Evolutionary conservation across 2,113 vertebrate genomes (phyloP).

Genomic region (Pandion haliaetus): DNA sequence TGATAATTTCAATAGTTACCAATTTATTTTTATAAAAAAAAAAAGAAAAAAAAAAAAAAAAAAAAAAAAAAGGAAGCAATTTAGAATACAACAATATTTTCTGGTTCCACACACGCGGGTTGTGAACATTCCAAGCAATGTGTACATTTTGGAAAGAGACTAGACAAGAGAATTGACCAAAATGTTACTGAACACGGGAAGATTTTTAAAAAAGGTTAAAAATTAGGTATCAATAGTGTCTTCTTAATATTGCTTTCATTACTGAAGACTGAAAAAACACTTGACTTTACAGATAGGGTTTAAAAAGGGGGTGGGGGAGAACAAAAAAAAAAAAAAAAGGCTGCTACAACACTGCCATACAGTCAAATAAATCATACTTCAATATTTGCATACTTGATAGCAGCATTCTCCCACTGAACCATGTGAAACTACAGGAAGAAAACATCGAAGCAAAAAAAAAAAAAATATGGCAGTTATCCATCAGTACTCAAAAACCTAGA

Average conservation of each 20-base stretch:
- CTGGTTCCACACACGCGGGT: slow-evolving; percentile 68
- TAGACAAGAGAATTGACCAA: slow-evolving; percentile 74
- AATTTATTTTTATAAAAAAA: slow-evolving; percentile 79
- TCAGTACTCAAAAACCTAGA: slow-evolving; percentile 67
- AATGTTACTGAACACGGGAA: slow-evolving; percentile 72
- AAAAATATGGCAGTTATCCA: slow-evolving; percentile 70
- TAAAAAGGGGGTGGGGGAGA: neutral
- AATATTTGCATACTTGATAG: slow-evolving; percentile 80
- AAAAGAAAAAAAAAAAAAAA: slow-evolving; percentile 51
- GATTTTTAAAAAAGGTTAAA: slow-evolving; percentile 75
- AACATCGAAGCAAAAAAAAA: slow-evolving; percentile 72
- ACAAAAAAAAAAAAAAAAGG: slow-evolving; percentile 25
- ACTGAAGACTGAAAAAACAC: slow-evolving; percentile 76
- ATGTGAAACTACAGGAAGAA: slow-evolving; percentile 75
- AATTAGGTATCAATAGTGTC: slow-evolving; percentile 75
- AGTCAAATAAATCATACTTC: slow-evolving; percentile 65
- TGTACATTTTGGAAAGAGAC: slow-evolving; percentile 69
- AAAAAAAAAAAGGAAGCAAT: slow-evolving; percentile 74
- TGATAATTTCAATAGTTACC: slow-evolving; percentile 69
- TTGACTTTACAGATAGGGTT: slow-evolving; percentile 63
- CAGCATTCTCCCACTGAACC: slow-evolving; percentile 80
- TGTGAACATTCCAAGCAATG: slow-evolving; percentile 78
- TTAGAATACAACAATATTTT: slow-evolving; percentile 77
- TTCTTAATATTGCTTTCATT: slow-evolving; percentile 83
- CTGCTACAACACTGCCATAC: slow-evolving; percentile 76